Conservation (phyloP, 92 coral and sea anemone genomes). For the Paragorgia papillata region DNA sequence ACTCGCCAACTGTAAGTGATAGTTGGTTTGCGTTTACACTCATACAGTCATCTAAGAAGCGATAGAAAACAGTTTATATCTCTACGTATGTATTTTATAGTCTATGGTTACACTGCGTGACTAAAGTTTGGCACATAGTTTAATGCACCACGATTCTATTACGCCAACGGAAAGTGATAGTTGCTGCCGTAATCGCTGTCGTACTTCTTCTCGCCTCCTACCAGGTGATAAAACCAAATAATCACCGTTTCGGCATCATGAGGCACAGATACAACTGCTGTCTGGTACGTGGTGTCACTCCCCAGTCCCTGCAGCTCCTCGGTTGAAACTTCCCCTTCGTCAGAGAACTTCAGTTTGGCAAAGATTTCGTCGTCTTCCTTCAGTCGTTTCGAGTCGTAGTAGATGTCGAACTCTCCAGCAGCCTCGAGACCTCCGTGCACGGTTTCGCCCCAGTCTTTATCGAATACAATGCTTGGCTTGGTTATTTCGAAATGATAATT, state of each 20-base stretch:
- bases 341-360: neutral
- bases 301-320: neutral
- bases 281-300: no score
- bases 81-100: no score
- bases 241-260: conserved; percentile 11
- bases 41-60: no score
- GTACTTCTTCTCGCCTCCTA: neutral
- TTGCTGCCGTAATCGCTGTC: conserved; percentile 19
- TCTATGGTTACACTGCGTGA: no score
- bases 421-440: neutral
- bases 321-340: neutral
- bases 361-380: neutral
- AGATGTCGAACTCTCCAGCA: neutral
- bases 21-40: no score
- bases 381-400: neutral
- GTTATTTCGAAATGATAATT: neutral
- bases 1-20: no score
- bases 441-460: neutral
- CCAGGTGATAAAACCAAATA: conserved; percentile 8
- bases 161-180: conserved; percentile 9
- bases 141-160: no score
- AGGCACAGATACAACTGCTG: neutral
- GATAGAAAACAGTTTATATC: no score
- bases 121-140: no score
- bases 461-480: conserved; percentile 2